Conservation (phyloP, 2,888 invertebrate species). For the Dryomyza anilis region DNA sequence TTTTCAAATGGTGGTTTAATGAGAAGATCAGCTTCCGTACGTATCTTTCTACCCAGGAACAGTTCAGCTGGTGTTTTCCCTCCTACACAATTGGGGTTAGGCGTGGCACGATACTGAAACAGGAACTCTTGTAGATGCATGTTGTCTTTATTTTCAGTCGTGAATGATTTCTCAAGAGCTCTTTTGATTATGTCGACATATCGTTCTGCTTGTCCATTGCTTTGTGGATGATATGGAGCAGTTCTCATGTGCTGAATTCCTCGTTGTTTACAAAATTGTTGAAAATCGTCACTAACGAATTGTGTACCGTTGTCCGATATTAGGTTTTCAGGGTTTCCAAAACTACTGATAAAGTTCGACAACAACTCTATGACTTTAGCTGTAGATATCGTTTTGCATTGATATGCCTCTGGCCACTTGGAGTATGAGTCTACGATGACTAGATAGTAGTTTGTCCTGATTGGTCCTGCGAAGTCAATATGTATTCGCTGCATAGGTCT, state of each 20-base stretch:
- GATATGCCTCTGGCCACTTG: conserved; percentile 57
- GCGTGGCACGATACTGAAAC: no score
- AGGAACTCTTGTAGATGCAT: no score
- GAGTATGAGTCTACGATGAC: conserved; percentile 55
- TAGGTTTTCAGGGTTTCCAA: not conserved
- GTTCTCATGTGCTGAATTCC: not conserved
- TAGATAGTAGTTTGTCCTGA: no score
- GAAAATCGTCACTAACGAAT: not conserved
- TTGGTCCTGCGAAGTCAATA: conserved; percentile 37
- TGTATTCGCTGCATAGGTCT: conserved; percentile 38
- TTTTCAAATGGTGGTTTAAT: no score
- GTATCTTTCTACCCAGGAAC: conserved; percentile 12
- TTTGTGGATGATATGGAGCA: no score
- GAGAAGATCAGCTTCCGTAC: no score
- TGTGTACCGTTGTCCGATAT: not conserved
- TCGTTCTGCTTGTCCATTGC: no score
- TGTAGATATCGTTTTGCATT: conserved; percentile 31
- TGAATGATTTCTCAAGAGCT: conserved; percentile 33
- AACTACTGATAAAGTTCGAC: not conserved
- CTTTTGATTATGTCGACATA: no score
- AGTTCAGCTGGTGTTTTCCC: conserved; percentile 20
- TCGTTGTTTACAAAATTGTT: not conserved
- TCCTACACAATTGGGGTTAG: not conserved
- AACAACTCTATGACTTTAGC: no score
- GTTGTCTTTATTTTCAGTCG: conserved; percentile 31